Evolutionary conservation across 2,888 invertebrate species (phyloP).

Genomic region (Phaonia tiefii): DNA sequence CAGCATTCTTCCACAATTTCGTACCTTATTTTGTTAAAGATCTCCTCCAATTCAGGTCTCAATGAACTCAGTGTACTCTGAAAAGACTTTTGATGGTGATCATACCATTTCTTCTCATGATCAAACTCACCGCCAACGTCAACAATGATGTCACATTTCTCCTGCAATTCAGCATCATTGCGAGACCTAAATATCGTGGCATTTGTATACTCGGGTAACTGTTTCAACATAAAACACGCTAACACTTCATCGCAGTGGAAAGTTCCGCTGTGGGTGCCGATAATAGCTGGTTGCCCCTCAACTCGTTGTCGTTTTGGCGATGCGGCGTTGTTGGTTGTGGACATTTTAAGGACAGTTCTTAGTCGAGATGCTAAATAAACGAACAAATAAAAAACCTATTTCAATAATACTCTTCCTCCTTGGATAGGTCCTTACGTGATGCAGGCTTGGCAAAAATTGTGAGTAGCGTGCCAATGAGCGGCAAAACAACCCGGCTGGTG

Average conservation of each 20-base stretch:
- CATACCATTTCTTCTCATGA: conserved; percentile 88
- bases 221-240: conserved; percentile 95
- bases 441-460: conserved; percentile 2
- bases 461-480: conserved; percentile 14
- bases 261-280: conserved; percentile 78
- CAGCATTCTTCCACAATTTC: conserved; percentile 18
- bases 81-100: conserved; percentile 95
- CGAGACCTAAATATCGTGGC: conserved; percentile 89
- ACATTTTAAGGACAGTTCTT: conserved; percentile 40
- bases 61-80: conserved; percentile 85
- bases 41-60: conserved; percentile 83
- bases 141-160: conserved; percentile 93
- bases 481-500: conserved; percentile 5
- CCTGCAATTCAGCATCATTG: conserved; percentile 84
- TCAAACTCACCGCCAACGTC: conserved; percentile 96
- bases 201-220: conserved; percentile 89
- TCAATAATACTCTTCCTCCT: neutral
- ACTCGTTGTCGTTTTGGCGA: conserved; percentile 54
- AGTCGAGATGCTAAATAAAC: neutral
- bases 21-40: conserved; percentile 83
- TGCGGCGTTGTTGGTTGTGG: conserved; percentile 6
- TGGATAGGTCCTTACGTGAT: conserved; percentile 10
- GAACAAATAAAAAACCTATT: neutral
- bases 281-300: conserved; percentile 55
- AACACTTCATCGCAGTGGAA: conserved; percentile 81